Evolutionary conservation across 2,888 invertebrate genomes (phyloP).

Genomic region (Andricus curvator): DNA sequence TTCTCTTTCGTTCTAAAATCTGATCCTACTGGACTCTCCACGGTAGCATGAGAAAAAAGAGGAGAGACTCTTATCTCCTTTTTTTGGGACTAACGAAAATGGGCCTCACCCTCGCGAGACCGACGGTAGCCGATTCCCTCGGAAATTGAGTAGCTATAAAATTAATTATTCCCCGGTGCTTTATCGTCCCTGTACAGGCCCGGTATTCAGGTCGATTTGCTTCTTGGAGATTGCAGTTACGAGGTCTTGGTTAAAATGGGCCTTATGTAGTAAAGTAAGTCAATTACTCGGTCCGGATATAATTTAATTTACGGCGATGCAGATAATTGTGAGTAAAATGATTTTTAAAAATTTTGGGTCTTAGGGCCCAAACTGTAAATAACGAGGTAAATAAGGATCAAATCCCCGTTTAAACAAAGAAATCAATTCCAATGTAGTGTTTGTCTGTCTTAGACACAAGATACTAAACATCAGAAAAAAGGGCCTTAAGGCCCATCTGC

Average conservation of each 20-base stretch:
- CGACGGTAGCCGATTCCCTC: constrained; percentile 76
- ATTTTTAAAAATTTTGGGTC: not conserved
- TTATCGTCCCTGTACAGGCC: constrained; percentile 68
- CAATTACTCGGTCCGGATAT: not conserved
- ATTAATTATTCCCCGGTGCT: constrained; percentile 77
- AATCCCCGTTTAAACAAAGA: not conserved
- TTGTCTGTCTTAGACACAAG: not conserved
- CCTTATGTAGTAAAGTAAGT: not conserved
- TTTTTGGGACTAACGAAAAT: constrained; percentile 46
- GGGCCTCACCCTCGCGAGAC: constrained; percentile 57
- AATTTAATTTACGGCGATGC: not conserved
- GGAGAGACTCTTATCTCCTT: constrained; percentile 9
- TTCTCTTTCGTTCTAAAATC: constrained; percentile 7
- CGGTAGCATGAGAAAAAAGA: constrained; percentile 20
- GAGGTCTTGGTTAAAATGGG: constrained; percentile 52
- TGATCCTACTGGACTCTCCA: not conserved
- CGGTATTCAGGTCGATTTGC: constrained; percentile 54
- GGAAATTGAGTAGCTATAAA: constrained; percentile 78
- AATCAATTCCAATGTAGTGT: not conserved
- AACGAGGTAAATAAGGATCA: not conserved
- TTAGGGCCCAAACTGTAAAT: not conserved
- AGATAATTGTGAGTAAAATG: not conserved
- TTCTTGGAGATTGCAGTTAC: constrained; percentile 62
- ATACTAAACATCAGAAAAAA: not conserved
- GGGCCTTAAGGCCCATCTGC: not conserved